Conservation (phyloP, 2,797 vertebrate genomes). For the Poecilia picta region DNA sequence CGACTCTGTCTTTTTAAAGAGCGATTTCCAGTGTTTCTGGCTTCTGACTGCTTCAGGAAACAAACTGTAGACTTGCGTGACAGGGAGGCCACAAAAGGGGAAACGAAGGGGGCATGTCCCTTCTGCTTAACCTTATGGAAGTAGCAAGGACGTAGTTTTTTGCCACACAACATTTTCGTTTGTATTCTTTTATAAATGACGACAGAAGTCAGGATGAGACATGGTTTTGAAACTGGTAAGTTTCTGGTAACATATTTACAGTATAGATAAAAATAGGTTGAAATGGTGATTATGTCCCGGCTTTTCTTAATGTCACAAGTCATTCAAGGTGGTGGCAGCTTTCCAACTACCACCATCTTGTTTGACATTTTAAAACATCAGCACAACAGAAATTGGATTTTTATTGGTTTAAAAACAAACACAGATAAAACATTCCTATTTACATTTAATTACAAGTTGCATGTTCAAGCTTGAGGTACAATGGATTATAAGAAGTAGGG, state of each 20-base stretch:
- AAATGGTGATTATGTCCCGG: neutral
- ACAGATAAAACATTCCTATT: too few relatives aligned
- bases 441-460: too few relatives aligned
- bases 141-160: neutral
- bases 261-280: neutral
- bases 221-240: neutral
- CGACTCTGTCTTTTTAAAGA: neutral
- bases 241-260: neutral
- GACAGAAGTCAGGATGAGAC: neutral
- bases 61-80: neutral
- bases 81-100: neutral
- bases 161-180: neutral
- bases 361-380: neutral
- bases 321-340: neutral
- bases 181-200: neutral
- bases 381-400: neutral
- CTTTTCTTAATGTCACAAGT: neutral
- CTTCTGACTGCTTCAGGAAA: neutral
- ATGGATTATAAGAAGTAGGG: neutral
- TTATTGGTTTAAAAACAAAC: too few relatives aligned
- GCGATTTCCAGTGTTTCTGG: neutral
- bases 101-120: neutral
- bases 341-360: neutral
- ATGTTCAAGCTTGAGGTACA: too few relatives aligned
- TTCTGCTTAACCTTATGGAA: neutral